phyloP scores from a whole-genome alignment of 2,888 invertebrate species.

The Merodon equestris region DNA sequence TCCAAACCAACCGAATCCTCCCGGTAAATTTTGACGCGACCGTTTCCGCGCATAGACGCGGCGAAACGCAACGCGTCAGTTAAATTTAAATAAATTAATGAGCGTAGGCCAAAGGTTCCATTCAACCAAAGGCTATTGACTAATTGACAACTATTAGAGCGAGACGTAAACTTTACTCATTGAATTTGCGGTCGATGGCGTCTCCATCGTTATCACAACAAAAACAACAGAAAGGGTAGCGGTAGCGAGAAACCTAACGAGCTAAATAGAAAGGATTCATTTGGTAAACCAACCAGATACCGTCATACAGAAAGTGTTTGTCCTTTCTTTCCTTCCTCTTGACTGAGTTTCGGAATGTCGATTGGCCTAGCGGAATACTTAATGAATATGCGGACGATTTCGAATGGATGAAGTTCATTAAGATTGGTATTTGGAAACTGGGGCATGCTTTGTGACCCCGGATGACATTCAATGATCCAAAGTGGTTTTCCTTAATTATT shows the following conservation, averaged over 20 bases:
- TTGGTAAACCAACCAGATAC: constrained; percentile 40
- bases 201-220: too few relatives aligned
- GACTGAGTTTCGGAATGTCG: constrained; percentile 50
- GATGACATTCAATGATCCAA: constrained; percentile 36
- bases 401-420: constrained; percentile 26
- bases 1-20: background rate
- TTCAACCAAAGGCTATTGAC: constrained; percentile 65
- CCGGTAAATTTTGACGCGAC: constrained; percentile 19
- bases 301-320: constrained; percentile 20
- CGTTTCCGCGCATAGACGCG: background rate
- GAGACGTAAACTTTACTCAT: constrained; percentile 65
- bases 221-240: background rate
- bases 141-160: constrained; percentile 68
- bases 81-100: constrained; percentile 67
- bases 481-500: background rate
- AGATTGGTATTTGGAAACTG: constrained; percentile 37
- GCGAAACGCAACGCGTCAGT: constrained; percentile 29
- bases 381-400: constrained; percentile 47
- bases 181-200: constrained; percentile 58
- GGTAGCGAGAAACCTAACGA: constrained; percentile 42
- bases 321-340: constrained; percentile 33
- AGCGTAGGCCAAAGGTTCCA: constrained; percentile 62
- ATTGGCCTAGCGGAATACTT: constrained; percentile 51
- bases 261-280: constrained; percentile 28
- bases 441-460: constrained; percentile 54